Evolutionary conservation across 1,140 invertebrate genomes (phyloP).

Genomic region (Galleria mellonella): DNA sequence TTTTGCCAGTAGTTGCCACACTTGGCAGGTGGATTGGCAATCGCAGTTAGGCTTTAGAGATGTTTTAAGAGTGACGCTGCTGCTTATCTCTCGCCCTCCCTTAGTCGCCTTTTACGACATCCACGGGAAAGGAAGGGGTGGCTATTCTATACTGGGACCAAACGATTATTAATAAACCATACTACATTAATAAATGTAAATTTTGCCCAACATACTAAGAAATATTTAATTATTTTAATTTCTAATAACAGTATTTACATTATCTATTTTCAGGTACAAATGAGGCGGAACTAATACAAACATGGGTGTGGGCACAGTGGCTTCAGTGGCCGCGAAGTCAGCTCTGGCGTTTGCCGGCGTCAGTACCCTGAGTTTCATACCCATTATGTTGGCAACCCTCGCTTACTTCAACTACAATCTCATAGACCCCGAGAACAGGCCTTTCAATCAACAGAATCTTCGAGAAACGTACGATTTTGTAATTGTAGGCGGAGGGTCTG

Average conservation of each 20-base stretch:
- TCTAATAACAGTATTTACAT: background rate
- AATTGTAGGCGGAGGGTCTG: constrained; percentile 88
- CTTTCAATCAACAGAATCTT: constrained; percentile 79
- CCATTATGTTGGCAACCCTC: constrained; percentile 84
- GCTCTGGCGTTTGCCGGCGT: constrained; percentile 80
- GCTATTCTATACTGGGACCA: no score
- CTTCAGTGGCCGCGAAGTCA: constrained; percentile 78
- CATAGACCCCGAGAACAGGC: constrained; percentile 88
- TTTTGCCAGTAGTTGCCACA: no score
- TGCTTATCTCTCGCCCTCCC: no score
- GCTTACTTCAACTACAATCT: constrained; percentile 91
- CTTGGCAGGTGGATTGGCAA: no score
- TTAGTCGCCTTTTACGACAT: no score
- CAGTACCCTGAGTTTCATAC: constrained; percentile 84
- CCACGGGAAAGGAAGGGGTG: no score
- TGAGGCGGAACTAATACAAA: constrained; percentile 28
- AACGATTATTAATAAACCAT: no score
- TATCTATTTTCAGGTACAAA: constrained; percentile 33
- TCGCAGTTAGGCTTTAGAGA: no score
- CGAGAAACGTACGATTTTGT: constrained; percentile 86
- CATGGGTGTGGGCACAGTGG: constrained; percentile 67
- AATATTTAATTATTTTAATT: no score
- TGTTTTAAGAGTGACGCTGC: no score
- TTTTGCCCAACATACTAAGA: no score
- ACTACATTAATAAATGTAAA: no score